Evolutionary conservation across 2,797 vertebrate species (phyloP).

Genomic region (Siniperca undulata): DNA sequence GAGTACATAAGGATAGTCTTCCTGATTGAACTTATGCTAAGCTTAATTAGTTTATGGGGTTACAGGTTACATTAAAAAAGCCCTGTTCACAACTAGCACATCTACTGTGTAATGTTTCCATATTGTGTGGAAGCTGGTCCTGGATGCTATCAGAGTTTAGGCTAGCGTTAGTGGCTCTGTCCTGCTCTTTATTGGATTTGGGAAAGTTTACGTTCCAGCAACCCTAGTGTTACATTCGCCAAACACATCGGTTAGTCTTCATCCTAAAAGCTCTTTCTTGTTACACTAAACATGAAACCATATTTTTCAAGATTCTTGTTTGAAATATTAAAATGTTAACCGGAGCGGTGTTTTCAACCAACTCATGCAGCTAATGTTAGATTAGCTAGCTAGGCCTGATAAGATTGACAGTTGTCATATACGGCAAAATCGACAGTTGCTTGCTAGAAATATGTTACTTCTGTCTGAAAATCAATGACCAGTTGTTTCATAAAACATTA

Average conservation of each 20-base stretch:
- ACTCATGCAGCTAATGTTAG: not conserved
- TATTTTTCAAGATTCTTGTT: not conserved
- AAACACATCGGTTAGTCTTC: not conserved
- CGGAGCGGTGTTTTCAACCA: not conserved
- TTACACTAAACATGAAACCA: not conserved
- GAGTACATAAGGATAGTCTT: no score
- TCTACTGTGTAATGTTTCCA: not conserved
- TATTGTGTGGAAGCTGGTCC: not conserved
- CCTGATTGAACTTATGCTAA: no score
- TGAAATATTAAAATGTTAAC: not conserved
- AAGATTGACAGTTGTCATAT: not conserved
- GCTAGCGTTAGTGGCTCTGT: not conserved
- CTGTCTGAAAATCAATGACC: not conserved
- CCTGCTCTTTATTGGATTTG: not conserved
- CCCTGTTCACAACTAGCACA: not conserved
- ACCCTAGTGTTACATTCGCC: no score
- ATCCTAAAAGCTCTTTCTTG: slow-evolving; percentile 6
- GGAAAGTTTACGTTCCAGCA: not conserved
- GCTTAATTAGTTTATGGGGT: no score
- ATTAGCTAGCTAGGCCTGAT: not conserved
- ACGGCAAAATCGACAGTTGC: not conserved
- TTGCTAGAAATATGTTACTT: not conserved
- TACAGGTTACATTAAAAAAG: not conserved
- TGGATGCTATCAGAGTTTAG: not conserved
- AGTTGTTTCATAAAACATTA: not conserved